These are phyloP conservation scores for Aphyosemion australe DNA, from an alignment of 2,113 vertebrate species.

Conservation along the genomic window DNA sequence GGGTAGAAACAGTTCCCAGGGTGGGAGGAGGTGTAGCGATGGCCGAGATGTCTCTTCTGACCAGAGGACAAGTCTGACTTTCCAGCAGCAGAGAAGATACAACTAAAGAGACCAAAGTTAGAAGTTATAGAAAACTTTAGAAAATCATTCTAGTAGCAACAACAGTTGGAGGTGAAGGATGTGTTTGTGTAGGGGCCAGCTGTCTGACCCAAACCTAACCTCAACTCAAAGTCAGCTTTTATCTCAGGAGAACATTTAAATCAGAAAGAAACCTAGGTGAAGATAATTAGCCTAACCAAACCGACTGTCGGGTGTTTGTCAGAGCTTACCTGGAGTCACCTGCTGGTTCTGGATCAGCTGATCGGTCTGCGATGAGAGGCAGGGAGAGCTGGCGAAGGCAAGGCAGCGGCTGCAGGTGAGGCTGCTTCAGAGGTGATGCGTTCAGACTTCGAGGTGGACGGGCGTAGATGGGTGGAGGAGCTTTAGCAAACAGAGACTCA, in stretches of 20 bases:
- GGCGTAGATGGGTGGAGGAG: slow-evolving; percentile 28
- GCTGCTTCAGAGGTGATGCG: slow-evolving; percentile 40
- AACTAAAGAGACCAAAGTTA: slow-evolving; percentile 10
- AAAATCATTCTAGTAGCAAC: neutral
- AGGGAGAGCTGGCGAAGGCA: slow-evolving; percentile 74
- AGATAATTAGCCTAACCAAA: neutral
- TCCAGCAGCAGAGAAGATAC: slow-evolving; percentile 22
- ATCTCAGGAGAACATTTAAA: too few relatives aligned
- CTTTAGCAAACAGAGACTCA: slow-evolving; percentile 69
- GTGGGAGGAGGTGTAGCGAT: slow-evolving; percentile 71
- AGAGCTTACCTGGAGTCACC: slow-evolving; percentile 42
- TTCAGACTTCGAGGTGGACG: slow-evolving; percentile 20
- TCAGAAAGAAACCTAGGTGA: too few relatives aligned
- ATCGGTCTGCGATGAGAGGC: slow-evolving; percentile 64
- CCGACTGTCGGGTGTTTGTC: neutral
- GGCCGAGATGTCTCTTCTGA: slow-evolving; percentile 51
- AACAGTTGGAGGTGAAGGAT: neutral
- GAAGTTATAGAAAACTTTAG: neutral
- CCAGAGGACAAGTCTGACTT: slow-evolving; percentile 38
- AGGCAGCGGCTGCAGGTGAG: slow-evolving; percentile 41
- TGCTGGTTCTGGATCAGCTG: slow-evolving; percentile 20
- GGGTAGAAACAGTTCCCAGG: slow-evolving; percentile 69
- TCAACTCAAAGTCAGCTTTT: too few relatives aligned
- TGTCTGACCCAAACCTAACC: too few relatives aligned
- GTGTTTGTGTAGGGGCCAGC: too few relatives aligned